phyloP scores from a whole-genome alignment of 2,888 invertebrate genomes.

The Drosophila prostipennis region DNA sequence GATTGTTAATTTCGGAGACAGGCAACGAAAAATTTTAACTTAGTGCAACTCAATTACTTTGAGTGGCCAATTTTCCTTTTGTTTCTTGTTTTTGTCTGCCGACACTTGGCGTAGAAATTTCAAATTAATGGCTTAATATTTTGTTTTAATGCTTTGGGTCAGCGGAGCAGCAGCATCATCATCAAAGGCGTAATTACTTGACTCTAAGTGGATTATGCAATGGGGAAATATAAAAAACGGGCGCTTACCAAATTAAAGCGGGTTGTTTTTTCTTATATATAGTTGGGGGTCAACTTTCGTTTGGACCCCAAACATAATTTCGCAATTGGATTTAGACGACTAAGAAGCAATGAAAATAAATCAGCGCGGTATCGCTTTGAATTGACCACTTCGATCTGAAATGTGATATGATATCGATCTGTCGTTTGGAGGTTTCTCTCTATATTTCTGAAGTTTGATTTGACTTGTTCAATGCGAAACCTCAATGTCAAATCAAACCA shows the following conservation, averaged over 20 bases:
- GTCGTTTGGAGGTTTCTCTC: constrained; percentile 32
- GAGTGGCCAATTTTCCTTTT: constrained; percentile 62
- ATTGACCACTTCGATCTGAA: background rate
- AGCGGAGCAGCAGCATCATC: constrained; percentile 25
- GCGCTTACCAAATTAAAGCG: constrained; percentile 18
- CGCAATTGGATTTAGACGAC: background rate
- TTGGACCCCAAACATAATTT: background rate
- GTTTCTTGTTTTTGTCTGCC: constrained; percentile 42
- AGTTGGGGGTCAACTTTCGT: constrained; percentile 16
- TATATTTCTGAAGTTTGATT: constrained; percentile 8
- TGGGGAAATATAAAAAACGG: constrained; percentile 25
- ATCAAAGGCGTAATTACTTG: constrained; percentile 27
- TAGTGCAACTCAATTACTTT: constrained; percentile 58
- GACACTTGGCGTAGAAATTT: constrained; percentile 57
- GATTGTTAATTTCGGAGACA: constrained; percentile 38
- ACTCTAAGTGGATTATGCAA: constrained; percentile 49
- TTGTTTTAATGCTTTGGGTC: constrained; percentile 42
- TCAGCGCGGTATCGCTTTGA: constrained; percentile 14
- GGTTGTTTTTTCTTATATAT: background rate
- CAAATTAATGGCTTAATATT: constrained; percentile 59
- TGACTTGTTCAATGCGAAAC: constrained; percentile 20
- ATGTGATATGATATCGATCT: constrained; percentile 29
- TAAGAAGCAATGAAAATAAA: background rate
- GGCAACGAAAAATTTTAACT: constrained; percentile 30
- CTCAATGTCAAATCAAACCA: constrained; percentile 54